These are phyloP conservation scores for Malacosoma neustria DNA, from an alignment of 2,888 invertebrate species.

Conservation along the genomic window DNA sequence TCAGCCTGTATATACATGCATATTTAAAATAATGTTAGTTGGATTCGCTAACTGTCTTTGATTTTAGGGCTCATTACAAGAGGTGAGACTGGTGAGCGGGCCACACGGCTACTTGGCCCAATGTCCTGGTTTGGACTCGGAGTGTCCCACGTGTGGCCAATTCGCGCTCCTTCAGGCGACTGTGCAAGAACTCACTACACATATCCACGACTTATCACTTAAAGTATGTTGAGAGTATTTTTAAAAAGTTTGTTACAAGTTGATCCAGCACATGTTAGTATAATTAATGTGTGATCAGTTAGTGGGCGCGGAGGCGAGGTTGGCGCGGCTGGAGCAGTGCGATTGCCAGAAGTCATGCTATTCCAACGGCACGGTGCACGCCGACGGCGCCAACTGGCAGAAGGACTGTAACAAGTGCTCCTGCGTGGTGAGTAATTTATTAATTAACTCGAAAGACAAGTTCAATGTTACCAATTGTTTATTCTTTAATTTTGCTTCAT, in stretches of 20 bases:
- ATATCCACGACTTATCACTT: constrained; percentile 87
- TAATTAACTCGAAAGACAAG: background rate
- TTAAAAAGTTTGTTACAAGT: background rate
- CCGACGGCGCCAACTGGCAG: constrained; percentile 90
- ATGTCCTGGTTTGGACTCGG: constrained; percentile 89
- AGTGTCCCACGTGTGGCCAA: constrained; percentile 93
- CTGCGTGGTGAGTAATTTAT: constrained; percentile 81
- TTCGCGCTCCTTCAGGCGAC: constrained; percentile 88
- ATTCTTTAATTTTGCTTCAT: constrained; percentile 23
- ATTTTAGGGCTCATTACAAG: constrained; percentile 89
- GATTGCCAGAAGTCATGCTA: constrained; percentile 93
- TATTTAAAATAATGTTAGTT: no score
- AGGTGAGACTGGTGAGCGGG: constrained; percentile 88
- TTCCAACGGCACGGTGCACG: constrained; percentile 85
- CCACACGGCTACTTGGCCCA: constrained; percentile 90
- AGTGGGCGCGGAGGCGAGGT: constrained; percentile 85
- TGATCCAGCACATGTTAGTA: background rate
- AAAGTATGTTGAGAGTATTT: constrained; percentile 73
- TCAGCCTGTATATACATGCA: no score
- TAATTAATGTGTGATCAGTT: constrained; percentile 72
- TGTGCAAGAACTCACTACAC: constrained; percentile 85
- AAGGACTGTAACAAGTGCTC: constrained; percentile 90
- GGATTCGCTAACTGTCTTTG: background rate
- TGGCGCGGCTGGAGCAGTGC: constrained; percentile 88
- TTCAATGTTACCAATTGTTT: background rate